Conservation (phyloP, 1,140 invertebrate genomes). For the Adoxophyes honmai region DNA sequence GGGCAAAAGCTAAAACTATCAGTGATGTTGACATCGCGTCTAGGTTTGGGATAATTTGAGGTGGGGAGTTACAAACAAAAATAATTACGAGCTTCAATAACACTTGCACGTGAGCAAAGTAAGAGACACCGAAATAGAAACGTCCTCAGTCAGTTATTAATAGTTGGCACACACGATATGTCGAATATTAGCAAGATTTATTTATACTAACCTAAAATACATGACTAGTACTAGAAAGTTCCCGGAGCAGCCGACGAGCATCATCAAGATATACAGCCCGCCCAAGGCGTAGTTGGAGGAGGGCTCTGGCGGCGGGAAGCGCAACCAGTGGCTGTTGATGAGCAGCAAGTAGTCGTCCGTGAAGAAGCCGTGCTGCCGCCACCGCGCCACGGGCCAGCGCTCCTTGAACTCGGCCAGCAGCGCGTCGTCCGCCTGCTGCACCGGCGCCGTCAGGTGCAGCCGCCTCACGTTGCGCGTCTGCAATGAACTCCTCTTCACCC, state of each 20-base stretch:
- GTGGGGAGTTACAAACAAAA: neutral
- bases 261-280: conserved; percentile 78
- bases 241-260: conserved; percentile 78
- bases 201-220: conserved; percentile 78
- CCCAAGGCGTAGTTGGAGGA: conserved; percentile 78
- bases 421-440: neutral
- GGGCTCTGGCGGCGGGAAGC: conserved; percentile 78
- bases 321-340: conserved; percentile 82
- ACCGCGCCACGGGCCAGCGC: conserved; percentile 71
- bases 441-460: neutral
- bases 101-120: neutral
- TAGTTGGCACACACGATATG: neutral
- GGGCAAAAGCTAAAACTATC: no score
- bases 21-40: conserved; percentile 1
- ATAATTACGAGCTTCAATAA: neutral
- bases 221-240: conserved; percentile 82
- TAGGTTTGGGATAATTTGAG: neutral
- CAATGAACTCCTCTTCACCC: conserved; percentile 16
- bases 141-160: conserved; percentile 6
- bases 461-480: neutral
- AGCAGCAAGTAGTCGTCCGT: conserved; percentile 77
- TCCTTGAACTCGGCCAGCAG: conserved; percentile 44
- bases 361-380: conserved; percentile 75
- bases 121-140: neutral
- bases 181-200: neutral